Evolutionary conservation across 1,140 invertebrate genomes (phyloP).

Genomic region (Drosophila lini): DNA sequence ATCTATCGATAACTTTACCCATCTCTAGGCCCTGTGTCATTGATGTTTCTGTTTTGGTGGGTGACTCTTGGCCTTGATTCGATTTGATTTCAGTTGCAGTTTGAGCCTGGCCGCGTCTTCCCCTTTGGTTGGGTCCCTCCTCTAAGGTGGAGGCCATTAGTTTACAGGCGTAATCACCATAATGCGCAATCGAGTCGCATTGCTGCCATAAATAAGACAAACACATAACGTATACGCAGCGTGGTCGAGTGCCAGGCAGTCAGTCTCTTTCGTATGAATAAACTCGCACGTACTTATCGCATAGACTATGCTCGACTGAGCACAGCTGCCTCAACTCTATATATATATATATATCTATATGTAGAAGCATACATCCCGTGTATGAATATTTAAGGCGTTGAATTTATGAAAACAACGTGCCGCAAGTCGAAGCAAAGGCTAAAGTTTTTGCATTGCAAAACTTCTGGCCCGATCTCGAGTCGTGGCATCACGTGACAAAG

Average conservation of each 20-base stretch:
- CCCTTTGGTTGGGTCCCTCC: background rate
- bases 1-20: no score
- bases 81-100: conserved; percentile 31
- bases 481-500: conserved; percentile 70
- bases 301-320: conserved; percentile 79
- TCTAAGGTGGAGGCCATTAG: conserved; percentile 67
- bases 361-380: conserved; percentile 19
- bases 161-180: conserved; percentile 76
- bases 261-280: conserved; percentile 71
- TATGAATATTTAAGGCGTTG: conserved; percentile 79
- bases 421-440: conserved; percentile 50
- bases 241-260: conserved; percentile 47
- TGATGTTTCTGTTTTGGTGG: conserved; percentile 35
- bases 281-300: conserved; percentile 81
- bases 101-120: background rate
- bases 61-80: conserved; percentile 62
- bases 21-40: conserved; percentile 9
- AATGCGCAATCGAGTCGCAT: conserved; percentile 72
- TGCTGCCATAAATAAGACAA: conserved; percentile 78
- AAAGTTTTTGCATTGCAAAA: conserved; percentile 73
- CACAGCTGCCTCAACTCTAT: conserved; percentile 66
- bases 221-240: conserved; percentile 74
- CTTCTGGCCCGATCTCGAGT: conserved; percentile 38
- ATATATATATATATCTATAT: conserved; percentile 1
- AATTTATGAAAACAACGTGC: conserved; percentile 82